These are phyloP conservation scores for Columba guinea DNA, from an alignment of 2,797 vertebrate genomes.

Conservation along the genomic window DNA sequence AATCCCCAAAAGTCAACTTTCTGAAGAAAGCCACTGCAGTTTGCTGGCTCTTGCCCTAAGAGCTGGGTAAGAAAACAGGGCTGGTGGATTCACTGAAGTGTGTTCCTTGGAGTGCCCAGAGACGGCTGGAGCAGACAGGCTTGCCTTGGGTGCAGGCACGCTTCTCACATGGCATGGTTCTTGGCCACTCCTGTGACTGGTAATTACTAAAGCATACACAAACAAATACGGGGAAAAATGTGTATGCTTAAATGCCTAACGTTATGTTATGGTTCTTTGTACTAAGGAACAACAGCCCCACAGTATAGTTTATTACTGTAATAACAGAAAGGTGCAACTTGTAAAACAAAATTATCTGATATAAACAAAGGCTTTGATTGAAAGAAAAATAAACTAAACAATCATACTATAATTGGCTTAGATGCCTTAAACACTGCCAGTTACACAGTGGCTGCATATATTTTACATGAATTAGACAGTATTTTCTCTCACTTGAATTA, in stretches of 20 bases:
- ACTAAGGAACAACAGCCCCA: not conserved
- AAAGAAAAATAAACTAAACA: conserved; percentile 34
- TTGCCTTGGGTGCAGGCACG: not conserved
- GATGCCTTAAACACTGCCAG: not conserved
- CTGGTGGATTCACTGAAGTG: not conserved
- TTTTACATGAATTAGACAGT: not conserved
- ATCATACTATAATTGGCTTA: not conserved
- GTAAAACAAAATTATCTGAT: conserved; percentile 9
- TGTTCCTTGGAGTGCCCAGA: not conserved
- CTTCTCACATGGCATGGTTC: not conserved
- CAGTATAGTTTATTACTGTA: not conserved
- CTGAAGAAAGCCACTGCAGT: not conserved
- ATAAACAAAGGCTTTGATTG: not conserved
- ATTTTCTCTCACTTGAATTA: not conserved
- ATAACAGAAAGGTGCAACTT: conserved; percentile 4
- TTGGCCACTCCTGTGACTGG: not conserved
- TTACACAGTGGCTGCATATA: not conserved
- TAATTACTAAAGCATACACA: not conserved
- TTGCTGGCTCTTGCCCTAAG: not conserved
- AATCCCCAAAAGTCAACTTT: not conserved
- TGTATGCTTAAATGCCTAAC: not conserved
- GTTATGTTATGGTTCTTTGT: not conserved
- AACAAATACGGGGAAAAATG: not conserved
- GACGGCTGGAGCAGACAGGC: not conserved
- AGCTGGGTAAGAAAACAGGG: not conserved